Evolutionary conservation across 2,113 vertebrate genomes (phyloP).

Genomic region (Lasiurus borealis): DNA sequence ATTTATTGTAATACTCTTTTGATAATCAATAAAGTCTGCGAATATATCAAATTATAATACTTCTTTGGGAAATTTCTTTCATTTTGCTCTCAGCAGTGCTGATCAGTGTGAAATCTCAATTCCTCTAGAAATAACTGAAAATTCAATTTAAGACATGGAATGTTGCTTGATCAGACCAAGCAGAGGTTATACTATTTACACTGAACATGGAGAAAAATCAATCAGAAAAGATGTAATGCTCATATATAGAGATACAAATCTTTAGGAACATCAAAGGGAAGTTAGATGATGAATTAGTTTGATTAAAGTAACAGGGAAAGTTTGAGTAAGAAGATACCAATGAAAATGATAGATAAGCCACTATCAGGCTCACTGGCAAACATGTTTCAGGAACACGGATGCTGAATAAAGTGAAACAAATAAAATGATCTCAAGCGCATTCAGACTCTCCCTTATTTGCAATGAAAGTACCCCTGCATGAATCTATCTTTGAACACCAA

Average conservation of each 20-base stretch:
- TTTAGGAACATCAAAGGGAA: constrained; percentile 43
- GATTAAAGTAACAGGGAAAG: constrained; percentile 55
- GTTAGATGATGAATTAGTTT: constrained; percentile 64
- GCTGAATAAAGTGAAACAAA: constrained; percentile 11
- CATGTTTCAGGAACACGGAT: neutral
- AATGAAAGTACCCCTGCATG: neutral
- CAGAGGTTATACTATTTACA: neutral
- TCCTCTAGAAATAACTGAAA: constrained; percentile 69
- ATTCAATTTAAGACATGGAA: constrained; percentile 63
- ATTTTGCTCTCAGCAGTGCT: constrained; percentile 56
- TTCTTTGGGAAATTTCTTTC: neutral
- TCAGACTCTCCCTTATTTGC: neutral
- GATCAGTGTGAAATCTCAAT: constrained; percentile 58
- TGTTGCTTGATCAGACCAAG: constrained; percentile 65
- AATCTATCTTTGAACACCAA: neutral
- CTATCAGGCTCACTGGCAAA: neutral
- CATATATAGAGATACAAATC: constrained; percentile 17
- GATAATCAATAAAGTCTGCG: neutral
- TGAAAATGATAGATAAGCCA: constrained; percentile 11
- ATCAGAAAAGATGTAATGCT: constrained; percentile 48
- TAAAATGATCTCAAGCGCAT: neutral
- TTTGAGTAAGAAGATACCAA: constrained; percentile 35
- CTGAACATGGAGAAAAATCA: constrained; percentile 47
- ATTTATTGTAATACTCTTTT: neutral
- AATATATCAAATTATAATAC: constrained; percentile 30